Evolutionary conservation across 2,888 invertebrate genomes (phyloP), one percentile per base, ranked within the genome.

Genomic region (Chorisops tibialis): DNA sequence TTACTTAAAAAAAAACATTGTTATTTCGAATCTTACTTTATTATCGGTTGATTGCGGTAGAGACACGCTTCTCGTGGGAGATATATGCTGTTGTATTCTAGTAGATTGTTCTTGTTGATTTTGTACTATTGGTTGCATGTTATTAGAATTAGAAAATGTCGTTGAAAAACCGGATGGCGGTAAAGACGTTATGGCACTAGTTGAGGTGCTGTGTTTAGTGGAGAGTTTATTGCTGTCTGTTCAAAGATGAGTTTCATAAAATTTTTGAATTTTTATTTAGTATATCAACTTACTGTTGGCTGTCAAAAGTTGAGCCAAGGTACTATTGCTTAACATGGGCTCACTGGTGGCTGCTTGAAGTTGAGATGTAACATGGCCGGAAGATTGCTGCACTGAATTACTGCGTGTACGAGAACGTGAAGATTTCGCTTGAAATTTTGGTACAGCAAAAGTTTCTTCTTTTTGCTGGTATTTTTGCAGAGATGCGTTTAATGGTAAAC

Each of bases 221-320:
- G 59, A 35, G n/a, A 65, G 24, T 50, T 62, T 61, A 35, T 41
- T 50, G 14, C 38, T 60, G 41, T 41, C 50, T 49, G 43, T 41
- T 41, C 9, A 37, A 37, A 37, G n/a, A 41, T 16, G 41, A n/a
- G n/a, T 41, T 41, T 41, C 37, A 12, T 7, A n/a, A 12, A 11
- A 37, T 37, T 37, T 37, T 12, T 11, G 37, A 1, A 12, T 37
- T 11, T 37, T 37, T 37, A 49, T 24, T 49, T 49, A 11, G 16
- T 5, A 14, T 3, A 30, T 3, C 37, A 43, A 39, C 41, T 61
- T 65, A 64, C 63, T 68, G 73, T 72, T 73, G 59, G 72, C 71
- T 52, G 88, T 89, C 68, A 94, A 85, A 67, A 94, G 83, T 73
- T 93, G 92, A 49, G 93, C 92, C 64, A 94, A 82, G 59, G 91